Conservation (phyloP, 2,797 vertebrate genomes). For the Molothrus aeneus region DNA sequence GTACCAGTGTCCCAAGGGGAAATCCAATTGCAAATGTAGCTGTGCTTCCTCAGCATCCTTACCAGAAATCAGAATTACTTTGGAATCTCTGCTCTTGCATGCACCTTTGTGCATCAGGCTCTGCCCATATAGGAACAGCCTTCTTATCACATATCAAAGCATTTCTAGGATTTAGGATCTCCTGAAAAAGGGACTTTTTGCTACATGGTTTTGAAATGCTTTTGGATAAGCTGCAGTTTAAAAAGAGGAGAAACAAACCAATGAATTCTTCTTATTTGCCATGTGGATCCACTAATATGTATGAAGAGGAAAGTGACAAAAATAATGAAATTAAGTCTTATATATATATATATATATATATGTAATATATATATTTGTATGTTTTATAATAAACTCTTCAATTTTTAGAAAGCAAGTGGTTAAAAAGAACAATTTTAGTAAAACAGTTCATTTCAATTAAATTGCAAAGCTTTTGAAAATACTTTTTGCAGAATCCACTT, state of each 20-base stretch:
- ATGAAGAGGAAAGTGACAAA: not conserved
- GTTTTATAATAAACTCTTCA: not conserved
- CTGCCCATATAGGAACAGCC: not conserved
- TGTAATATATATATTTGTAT: no score
- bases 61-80: not conserved
- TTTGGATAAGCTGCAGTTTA: not conserved
- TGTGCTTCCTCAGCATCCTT: not conserved
- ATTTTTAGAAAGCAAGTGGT: not conserved
- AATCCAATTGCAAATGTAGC: slow-evolving; percentile 19
- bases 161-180: not conserved
- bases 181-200: not conserved
- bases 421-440: not conserved
- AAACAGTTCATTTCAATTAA: not conserved
- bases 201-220: not conserved
- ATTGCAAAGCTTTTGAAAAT: not conserved
- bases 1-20: not conserved
- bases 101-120: not conserved
- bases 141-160: not conserved
- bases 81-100: not conserved
- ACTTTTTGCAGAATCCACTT: not conserved
- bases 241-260: not conserved
- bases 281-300: not conserved
- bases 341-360: no score
- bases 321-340: accelerated
- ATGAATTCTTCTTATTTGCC: not conserved